Evolutionary conservation across 2,113 vertebrate genomes (phyloP).

Genomic region (Neodontobutis hainanensis): DNA sequence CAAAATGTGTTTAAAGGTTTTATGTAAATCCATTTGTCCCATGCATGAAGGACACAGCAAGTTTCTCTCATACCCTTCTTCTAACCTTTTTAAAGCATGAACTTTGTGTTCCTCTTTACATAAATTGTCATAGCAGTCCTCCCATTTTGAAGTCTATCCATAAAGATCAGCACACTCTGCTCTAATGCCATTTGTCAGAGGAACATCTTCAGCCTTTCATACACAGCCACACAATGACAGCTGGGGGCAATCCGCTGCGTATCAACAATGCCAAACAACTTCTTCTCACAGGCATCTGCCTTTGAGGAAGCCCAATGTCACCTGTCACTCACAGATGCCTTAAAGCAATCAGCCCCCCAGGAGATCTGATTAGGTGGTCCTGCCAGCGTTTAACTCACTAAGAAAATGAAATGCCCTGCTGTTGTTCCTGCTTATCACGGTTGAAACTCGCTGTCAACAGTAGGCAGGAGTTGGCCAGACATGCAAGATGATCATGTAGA

Average conservation of each 20-base stretch:
- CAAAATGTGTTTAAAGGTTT: neutral
- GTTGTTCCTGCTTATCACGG: slow-evolving; percentile 44
- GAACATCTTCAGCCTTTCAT: slow-evolving; percentile 40
- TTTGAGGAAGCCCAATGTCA: slow-evolving; percentile 69
- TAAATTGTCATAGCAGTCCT: slow-evolving; percentile 38
- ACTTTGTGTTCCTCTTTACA: slow-evolving; percentile 17
- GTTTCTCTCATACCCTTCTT: slow-evolving; percentile 20
- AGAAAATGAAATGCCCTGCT: slow-evolving; percentile 55
- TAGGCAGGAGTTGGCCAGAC: slow-evolving; percentile 20
- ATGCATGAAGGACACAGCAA: slow-evolving; percentile 30
- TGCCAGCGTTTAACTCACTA: slow-evolving; percentile 48
- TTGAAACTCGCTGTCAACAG: slow-evolving; percentile 54
- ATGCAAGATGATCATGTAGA: slow-evolving; percentile 22
- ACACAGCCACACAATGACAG: slow-evolving; percentile 43
- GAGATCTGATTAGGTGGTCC: slow-evolving; percentile 59
- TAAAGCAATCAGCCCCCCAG: slow-evolving; percentile 35
- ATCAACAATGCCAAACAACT: slow-evolving; percentile 28
- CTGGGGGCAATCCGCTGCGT: slow-evolving; percentile 38
- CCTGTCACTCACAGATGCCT: slow-evolving; percentile 62
- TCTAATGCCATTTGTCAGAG: slow-evolving; percentile 60
- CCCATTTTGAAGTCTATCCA: slow-evolving; percentile 43
- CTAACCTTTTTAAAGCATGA: slow-evolving; percentile 13
- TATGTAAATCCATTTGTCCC: slow-evolving; percentile 24
- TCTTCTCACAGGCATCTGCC: slow-evolving; percentile 46
- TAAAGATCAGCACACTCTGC: slow-evolving; percentile 35